phyloP scores from a whole-genome alignment of 1,140 invertebrate species.

The Latrodectus geometricus region DNA sequence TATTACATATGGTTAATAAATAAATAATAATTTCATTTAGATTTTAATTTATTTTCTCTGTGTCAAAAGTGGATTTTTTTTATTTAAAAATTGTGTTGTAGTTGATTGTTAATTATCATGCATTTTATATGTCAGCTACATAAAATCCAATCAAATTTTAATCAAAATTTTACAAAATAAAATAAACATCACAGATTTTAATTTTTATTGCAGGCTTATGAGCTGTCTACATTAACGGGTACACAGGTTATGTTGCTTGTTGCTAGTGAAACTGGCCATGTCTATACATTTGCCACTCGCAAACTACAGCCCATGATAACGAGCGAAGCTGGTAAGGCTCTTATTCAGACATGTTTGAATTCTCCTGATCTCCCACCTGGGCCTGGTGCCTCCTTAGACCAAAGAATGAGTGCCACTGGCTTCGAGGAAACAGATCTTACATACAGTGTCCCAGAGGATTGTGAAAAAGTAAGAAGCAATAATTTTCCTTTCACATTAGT shows the following conservation, averaged over 20 bases:
- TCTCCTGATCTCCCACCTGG: conserved; percentile 90
- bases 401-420: conserved; percentile 97
- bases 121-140: not conserved
- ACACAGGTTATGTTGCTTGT: conserved; percentile 98
- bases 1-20: too few species aligned
- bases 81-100: not conserved
- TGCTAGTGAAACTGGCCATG: conserved; percentile 96
- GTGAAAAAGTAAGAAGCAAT: conserved; percentile 65
- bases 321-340: conserved; percentile 96
- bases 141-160: too few species aligned
- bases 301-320: conserved; percentile 99
- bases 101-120: not conserved
- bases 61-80: not conserved
- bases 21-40: too few species aligned
- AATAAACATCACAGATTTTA: too few species aligned
- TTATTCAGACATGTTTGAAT: conserved; percentile 99
- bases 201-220: conserved; percentile 73
- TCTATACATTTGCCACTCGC: conserved; percentile 99
- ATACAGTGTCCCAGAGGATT: conserved; percentile 82
- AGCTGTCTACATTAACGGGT: conserved; percentile 97
- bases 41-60: too few species aligned
- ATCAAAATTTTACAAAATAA: too few species aligned
- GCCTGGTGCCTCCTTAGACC: conserved; percentile 76
- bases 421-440: conserved; percentile 98
- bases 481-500: not conserved